Evolutionary conservation across 2,113 vertebrate species (phyloP), one percentile per base, ranked within the genome.

Genomic region (Nannospalax galili): DNA sequence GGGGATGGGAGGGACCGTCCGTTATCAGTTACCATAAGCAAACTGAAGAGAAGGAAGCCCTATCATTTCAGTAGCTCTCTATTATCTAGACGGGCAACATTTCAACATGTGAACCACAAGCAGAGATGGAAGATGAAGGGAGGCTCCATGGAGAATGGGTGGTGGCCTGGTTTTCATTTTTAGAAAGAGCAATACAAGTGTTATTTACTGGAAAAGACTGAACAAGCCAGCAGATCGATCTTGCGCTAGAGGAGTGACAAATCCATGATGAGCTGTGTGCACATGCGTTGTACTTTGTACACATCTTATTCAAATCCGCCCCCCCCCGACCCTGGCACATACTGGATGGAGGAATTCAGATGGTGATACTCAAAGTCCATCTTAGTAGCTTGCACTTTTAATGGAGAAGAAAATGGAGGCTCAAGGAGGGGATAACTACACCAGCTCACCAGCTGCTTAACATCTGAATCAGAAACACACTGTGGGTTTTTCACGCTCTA

Each of bases 31-130:
- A 52, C 9, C n/a, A 19, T 82, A 84, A 84, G 52, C 65, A 96
- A 97, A 58, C 42, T 82, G 22, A 56, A n/a, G 45, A 19, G 16
- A 91, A 96, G 80, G 28, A 90, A 95, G 52, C n/a, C 56, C 69
- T 81, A 60, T n/a, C 45, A 95, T 67, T 58, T 82, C n/a, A 45
- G 52, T 40, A 88, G 85, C n/a, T 92, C 56, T 85, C 67, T 45
- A 48, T 75, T 91, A 86, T 73, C 78, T 80, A 87, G 62, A 88
- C 56, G 56, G 90, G 60, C 26, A 88, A 78, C 28, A 17, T 79
- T 84, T 86, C 75, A 92, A 88, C 75, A 84, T 48, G 65, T 67
- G 64, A 91, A 81, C 60, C 69, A 95, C 35, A 92, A 84, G 82
- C 40, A 93, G 90, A 87, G 80, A 72, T 73, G 58, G 78, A 79